These are phyloP conservation scores for Zenarchopterus dispar DNA, from an alignment of 2,797 vertebrate genomes.

Conservation along the genomic window DNA sequence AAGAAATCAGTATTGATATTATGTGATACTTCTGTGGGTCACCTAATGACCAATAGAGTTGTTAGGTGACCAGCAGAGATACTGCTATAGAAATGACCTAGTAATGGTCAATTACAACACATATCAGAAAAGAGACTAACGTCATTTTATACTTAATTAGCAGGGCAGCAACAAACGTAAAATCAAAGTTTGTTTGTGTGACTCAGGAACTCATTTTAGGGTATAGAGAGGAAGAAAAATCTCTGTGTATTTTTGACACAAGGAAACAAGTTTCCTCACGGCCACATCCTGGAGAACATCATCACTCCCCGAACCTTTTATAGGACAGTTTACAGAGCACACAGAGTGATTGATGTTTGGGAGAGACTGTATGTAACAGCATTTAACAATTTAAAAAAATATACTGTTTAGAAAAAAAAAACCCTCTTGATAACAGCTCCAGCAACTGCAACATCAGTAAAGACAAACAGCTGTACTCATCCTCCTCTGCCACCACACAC, in stretches of 20 bases:
- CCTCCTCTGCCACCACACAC: conserved; percentile 59
- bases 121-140: too few species aligned
- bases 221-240: conserved; percentile 18
- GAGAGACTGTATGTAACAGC: conserved; percentile 24
- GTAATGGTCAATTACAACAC: too few species aligned
- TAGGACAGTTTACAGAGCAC: background rate
- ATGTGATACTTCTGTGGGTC: too few species aligned
- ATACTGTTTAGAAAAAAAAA: conserved; percentile 12
- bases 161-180: conserved; percentile 3
- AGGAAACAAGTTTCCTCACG: conserved; percentile 42
- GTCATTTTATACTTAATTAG: too few species aligned
- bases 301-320: conserved; percentile 48
- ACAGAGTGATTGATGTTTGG: conserved; percentile 30
- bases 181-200: background rate
- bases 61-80: too few species aligned
- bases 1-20: too few species aligned
- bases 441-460: conserved; percentile 46
- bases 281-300: conserved; percentile 63
- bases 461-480: conserved; percentile 60
- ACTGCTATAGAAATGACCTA: too few species aligned
- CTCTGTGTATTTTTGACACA: conserved; percentile 5
- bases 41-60: too few species aligned
- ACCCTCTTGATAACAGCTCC: conserved; percentile 53
- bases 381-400: conserved; percentile 48
- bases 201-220: conserved; percentile 8